Evolutionary conservation across 2,888 invertebrate species (phyloP).

Genomic region (Stomorhina lunata): DNA sequence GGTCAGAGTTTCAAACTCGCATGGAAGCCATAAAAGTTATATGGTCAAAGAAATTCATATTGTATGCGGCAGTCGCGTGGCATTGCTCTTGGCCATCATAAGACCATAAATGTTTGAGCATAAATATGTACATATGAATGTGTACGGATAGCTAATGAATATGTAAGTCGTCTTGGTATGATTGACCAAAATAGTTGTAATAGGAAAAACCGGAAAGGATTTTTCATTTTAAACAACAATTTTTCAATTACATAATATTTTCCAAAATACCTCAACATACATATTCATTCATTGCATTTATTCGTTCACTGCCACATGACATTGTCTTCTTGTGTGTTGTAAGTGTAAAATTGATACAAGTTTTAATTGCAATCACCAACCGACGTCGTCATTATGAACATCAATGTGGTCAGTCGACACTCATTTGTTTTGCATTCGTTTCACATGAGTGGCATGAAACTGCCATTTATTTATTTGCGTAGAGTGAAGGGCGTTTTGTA

Average conservation of each 20-base stretch:
- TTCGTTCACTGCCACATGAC: slow-evolving; percentile 26
- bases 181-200: slow-evolving; percentile 52
- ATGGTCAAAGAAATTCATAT: slow-evolving; percentile 18
- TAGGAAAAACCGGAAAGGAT: slow-evolving; percentile 64
- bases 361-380: slow-evolving; percentile 46
- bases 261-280: not conserved
- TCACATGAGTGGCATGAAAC: not conserved
- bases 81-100: slow-evolving; percentile 62
- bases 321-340: slow-evolving; percentile 10
- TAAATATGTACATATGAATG: not conserved
- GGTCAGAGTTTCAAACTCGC: too few species aligned
- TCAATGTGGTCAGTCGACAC: not conserved
- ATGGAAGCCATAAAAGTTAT: too few species aligned
- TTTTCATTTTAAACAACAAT: slow-evolving; percentile 46
- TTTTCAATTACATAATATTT: slow-evolving; percentile 56
- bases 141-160: not conserved
- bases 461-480: slow-evolving; percentile 9
- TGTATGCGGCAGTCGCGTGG: slow-evolving; percentile 62
- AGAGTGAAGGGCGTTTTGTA: slow-evolving; percentile 48
- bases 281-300: too few species aligned
- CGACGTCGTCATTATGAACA: too few species aligned
- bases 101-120: not conserved
- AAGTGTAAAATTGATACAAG: slow-evolving; percentile 32
- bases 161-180: slow-evolving; percentile 13
- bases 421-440: not conserved